phyloP scores from a whole-genome alignment of 2,113 vertebrate genomes.

The Salminus brasiliensis region DNA sequence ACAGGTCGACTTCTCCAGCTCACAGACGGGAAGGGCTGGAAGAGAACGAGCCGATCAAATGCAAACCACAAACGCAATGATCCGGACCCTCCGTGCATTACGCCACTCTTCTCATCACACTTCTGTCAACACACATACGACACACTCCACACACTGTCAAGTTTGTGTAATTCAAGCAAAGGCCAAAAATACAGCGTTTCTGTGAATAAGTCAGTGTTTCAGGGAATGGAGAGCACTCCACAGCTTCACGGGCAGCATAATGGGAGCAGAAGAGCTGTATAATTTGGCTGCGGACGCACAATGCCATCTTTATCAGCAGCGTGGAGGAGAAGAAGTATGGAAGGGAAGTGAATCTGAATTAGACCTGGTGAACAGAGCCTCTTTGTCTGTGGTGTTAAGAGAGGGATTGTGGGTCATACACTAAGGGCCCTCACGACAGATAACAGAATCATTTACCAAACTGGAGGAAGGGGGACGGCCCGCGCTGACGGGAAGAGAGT shows the following conservation, averaged over 20 bases:
- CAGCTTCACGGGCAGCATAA: constrained; percentile 36
- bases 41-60: neutral
- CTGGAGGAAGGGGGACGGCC: neutral
- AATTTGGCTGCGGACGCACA: constrained; percentile 41
- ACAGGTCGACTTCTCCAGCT: too few relatives aligned
- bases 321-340: constrained; percentile 21
- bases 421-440: constrained; percentile 29
- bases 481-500: constrained; percentile 14
- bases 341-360: constrained; percentile 39
- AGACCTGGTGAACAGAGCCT: constrained; percentile 42
- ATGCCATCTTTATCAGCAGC: constrained; percentile 42
- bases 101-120: neutral
- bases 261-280: constrained; percentile 40
- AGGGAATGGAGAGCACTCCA: neutral
- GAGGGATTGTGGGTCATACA: constrained; percentile 36
- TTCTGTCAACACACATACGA: constrained; percentile 4
- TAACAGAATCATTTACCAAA: constrained; percentile 49
- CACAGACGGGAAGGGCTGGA: too few relatives aligned
- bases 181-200: constrained; percentile 30
- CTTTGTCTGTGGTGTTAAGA: constrained; percentile 52
- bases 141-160: constrained; percentile 11
- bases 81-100: neutral
- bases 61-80: constrained; percentile 8
- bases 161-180: constrained; percentile 10
- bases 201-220: constrained; percentile 39